Percentiles rank a stretch among this genome's conserved stretches.
Conservation (phyloP, 2,888 invertebrate genomes). For the Eurytoma californica region DNA sequence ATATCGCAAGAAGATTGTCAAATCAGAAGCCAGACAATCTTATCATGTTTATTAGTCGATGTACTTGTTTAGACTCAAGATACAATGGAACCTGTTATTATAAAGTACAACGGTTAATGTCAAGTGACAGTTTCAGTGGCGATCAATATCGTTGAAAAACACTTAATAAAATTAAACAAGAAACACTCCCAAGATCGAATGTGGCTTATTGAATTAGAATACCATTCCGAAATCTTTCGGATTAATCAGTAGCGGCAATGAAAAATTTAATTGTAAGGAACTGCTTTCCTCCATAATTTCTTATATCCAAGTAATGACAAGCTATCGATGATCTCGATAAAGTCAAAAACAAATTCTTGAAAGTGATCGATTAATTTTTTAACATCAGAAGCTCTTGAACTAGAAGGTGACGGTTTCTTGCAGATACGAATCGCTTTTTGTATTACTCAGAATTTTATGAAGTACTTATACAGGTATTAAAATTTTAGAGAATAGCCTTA, state of each 20-base stretch:
- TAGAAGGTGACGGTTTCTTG: no score
- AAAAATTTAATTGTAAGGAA: conserved; percentile 4
- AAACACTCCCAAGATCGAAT: neutral
- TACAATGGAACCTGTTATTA: conserved; percentile 15
- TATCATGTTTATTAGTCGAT: conserved; percentile 35
- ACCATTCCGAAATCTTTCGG: neutral
- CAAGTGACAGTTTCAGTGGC: neutral
- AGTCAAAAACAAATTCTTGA: conserved; percentile 11
- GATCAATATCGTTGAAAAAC: conserved; percentile 11
- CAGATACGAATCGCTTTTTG: no score
- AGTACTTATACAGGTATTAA: no score
- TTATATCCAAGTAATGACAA: neutral
- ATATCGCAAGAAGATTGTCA: conserved; percentile 11
- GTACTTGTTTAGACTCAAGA: conserved; percentile 1
- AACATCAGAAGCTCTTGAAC: neutral
- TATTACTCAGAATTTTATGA: no score
- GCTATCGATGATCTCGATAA: conserved; percentile 13
- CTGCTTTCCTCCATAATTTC: neutral
- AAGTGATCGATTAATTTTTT: no score
- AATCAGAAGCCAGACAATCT: conserved; percentile 31
- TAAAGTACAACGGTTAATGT: neutral
- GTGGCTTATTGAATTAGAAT: conserved; percentile 20
- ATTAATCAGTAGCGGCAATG: conserved; percentile 1
- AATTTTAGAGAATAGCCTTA: no score
- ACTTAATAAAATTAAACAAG: neutral